Percentiles rank a stretch among this genome's conserved stretches.
Conservation (phyloP, 2,113 vertebrate species). For the Pelusios castaneus region DNA sequence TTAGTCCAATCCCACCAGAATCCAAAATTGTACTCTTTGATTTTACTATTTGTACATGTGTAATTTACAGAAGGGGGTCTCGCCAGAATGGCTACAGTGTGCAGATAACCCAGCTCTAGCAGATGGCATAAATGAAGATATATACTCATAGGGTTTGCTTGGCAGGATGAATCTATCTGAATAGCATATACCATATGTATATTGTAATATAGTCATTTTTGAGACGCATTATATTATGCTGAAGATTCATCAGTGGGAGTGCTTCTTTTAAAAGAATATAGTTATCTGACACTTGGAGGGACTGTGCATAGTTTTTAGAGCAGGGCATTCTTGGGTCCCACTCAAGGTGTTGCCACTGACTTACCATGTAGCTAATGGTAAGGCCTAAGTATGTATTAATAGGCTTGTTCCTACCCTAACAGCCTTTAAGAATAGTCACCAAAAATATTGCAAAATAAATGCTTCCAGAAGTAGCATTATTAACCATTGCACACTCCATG, state of each 20-base stretch:
- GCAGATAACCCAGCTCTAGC: rapidly evolving
- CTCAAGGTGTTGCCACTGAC: too few relatives aligned
- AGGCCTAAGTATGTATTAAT: background rate
- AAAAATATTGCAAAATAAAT: background rate
- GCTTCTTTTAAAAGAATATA: background rate
- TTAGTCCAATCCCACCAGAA: background rate
- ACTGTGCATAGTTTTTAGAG: background rate
- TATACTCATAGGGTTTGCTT: background rate
- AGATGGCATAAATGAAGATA: background rate
- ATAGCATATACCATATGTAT: background rate
- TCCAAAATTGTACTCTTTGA: background rate
- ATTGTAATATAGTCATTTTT: background rate
- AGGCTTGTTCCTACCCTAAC: background rate
- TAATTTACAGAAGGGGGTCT: background rate
- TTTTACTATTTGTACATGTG: background rate
- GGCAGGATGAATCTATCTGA: background rate
- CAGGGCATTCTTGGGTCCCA: background rate
- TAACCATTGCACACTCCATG: background rate
- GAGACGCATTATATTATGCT: background rate
- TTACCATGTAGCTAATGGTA: too few relatives aligned
- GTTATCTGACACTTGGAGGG: background rate
- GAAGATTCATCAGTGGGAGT: background rate
- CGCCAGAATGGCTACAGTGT: background rate
- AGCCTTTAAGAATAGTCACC: background rate
- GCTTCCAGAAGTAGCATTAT: background rate